Base-by-base conservation (phyloP, 2,113 vertebrate species). In the Numenius arquata region DNA sequence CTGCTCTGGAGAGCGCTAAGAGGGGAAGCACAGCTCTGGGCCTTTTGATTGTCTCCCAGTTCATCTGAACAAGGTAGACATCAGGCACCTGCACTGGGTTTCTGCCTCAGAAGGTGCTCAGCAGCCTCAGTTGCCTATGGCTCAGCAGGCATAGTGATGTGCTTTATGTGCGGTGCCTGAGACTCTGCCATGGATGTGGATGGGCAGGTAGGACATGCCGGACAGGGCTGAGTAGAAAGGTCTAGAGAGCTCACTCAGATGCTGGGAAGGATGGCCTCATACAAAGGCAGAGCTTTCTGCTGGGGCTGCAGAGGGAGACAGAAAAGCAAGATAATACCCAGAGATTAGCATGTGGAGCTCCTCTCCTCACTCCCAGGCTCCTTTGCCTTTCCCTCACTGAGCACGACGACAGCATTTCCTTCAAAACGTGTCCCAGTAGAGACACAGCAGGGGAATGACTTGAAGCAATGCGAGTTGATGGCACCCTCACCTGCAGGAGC, bases 11-110 rank as follows among this genome's bases (percentile, higher is more conserved):
- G 62, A 76, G 30, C 20, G 13, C 43, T 19, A 23, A 59, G 67
- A 61, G 20, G 29, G 3, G 12, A 76, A 70, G 11, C 6, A 48
- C 45, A 75, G 73, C n/a, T 56, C 52, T 27, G 38, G 15, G 38
- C 11, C 17, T 11, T 89, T 79, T 47, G 30, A 11, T 9, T 43
- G 30, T 41, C 21, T 13, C 22, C 8, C 7, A 21, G 11, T 21
- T 72, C 61, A 34, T 13, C 32, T 29, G 55, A 41, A 43, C 36
- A 55, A 63, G n/a, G 68, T 3, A 47, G 47, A 29, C 17, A 32
- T 62, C 53, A 55, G 29, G 26, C 36, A n/a, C 23, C 25, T 59
- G 45, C 18, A 16, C 23, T 34, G 71, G 0, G 0, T 77, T 86
- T 74, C 68, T 87, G 65, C 45, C 66, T 34, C 34, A 55, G 40